These are phyloP conservation scores for Acleris laterana DNA, from an alignment of 2,888 invertebrate genomes.

Conservation along the genomic window DNA sequence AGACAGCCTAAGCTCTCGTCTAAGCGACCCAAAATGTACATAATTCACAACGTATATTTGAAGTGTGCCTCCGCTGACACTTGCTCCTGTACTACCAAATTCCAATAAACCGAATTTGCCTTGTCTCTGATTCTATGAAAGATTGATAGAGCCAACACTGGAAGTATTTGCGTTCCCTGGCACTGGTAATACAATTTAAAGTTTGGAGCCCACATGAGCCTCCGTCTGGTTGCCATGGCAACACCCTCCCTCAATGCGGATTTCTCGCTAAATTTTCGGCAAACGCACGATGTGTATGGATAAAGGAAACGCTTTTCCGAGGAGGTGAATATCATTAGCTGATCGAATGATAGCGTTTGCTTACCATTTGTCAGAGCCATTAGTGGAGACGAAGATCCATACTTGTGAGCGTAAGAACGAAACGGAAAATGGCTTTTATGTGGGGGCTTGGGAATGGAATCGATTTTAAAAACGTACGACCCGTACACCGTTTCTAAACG, in stretches of 20 bases:
- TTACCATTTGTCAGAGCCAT: constrained; percentile 55
- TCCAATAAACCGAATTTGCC: constrained; percentile 44
- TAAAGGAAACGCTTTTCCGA: constrained; percentile 79
- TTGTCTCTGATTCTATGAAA: constrained; percentile 46
- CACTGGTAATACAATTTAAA: constrained; percentile 81
- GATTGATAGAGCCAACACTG: constrained; percentile 56
- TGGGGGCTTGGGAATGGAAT: neutral
- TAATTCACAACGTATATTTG: too few relatives aligned
- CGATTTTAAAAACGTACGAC: neutral
- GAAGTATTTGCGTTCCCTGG: constrained; percentile 66
- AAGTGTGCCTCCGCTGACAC: neutral
- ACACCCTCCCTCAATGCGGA: constrained; percentile 66
- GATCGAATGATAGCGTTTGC: constrained; percentile 57
- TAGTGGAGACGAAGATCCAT: constrained; percentile 47
- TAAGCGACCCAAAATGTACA: too few relatives aligned
- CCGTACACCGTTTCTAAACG: too few relatives aligned
- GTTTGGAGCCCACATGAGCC: constrained; percentile 80
- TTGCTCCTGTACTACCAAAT: neutral
- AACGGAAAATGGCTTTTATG: constrained; percentile 13
- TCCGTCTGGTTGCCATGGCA: constrained; percentile 75
- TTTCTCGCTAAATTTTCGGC: constrained; percentile 71
- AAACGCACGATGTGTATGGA: constrained; percentile 73
- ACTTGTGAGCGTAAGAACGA: constrained; percentile 12
- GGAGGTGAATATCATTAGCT: constrained; percentile 81
- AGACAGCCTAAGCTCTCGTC: too few relatives aligned